These are phyloP conservation scores for Eilema depressum DNA, from an alignment of 2,888 invertebrate genomes.

Conservation along the genomic window DNA sequence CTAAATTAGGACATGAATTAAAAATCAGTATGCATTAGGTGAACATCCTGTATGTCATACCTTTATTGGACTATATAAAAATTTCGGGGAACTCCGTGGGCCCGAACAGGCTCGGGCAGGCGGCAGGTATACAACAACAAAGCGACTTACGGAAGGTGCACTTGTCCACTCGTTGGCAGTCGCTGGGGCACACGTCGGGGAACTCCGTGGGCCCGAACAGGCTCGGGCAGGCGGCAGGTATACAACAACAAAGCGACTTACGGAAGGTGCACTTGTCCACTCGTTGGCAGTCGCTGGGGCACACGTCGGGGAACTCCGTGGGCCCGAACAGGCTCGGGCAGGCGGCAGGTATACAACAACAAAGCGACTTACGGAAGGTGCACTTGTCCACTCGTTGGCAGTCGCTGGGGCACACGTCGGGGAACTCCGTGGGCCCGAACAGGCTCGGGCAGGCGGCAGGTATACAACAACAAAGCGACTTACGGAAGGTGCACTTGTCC, in stretches of 20 bases:
- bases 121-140: background rate
- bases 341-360: slow-evolving; percentile 62
- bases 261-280: slow-evolving; percentile 89
- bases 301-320: slow-evolving; percentile 81
- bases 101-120: too few relatives aligned
- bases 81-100: background rate
- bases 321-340: slow-evolving; percentile 91
- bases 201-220: slow-evolving; percentile 87
- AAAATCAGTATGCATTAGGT: too few relatives aligned
- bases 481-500: slow-evolving; percentile 89
- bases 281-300: slow-evolving; percentile 89
- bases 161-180: slow-evolving; percentile 89
- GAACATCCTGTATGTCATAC: too few relatives aligned
- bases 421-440: slow-evolving; percentile 87
- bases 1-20: too few relatives aligned
- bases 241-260: slow-evolving; percentile 65
- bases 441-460: slow-evolving; percentile 89
- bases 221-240: slow-evolving; percentile 84
- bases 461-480: slow-evolving; percentile 56
- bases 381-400: slow-evolving; percentile 90
- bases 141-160: slow-evolving; percentile 87
- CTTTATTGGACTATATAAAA: too few relatives aligned
- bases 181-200: slow-evolving; percentile 85
- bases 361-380: slow-evolving; percentile 84
- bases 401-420: slow-evolving; percentile 88